Base-by-base conservation (phyloP, 2,797 vertebrate species). In the Sphenodon punctatus region DNA sequence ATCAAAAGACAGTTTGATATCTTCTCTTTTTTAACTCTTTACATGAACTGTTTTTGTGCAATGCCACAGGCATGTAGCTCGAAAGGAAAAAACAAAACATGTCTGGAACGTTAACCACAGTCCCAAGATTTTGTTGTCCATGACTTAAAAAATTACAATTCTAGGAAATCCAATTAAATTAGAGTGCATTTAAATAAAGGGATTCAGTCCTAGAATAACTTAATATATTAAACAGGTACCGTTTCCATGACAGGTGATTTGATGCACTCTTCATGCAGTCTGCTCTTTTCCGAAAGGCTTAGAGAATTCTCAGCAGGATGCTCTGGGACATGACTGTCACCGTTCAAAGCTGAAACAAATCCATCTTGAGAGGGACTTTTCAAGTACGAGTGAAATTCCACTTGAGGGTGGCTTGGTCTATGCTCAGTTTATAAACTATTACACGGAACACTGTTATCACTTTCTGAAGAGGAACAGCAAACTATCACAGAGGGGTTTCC, bases 361-460 rank as follows among this genome's bases (percentile, higher is more conserved):
- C 96, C 96, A 84, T 97, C 96, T 91, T 95, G 96, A 64, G 94
- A 94, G 92, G 97, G 97, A 93, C 97, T 97, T 97, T 98, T 99
- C 94, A 99, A 96, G 95, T 97, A 98, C 51, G 98, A 97, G 78
- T 98, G 97, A 93, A 98, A 97, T 93, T 97, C 97, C 86, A 97
- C 95, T 93, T 96, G 97, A 16, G 95, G 94, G 90, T 95, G 96
- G 76, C 59, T 92, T 27, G 96, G 94, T 22, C 96, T 95, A 55
- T 97, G 97, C 84, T 98, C 97, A 4, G 88, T 72, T 59, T 97
- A 97, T 8, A 96, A 92, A 65, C 92, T 94, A 91, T 95, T 97
- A 85, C 97, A 96, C 64, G 93, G 90, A 80, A 89, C 80, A 42
- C 95, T 93, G 75, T 95, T 95, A 53, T 98, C 97, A 30, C 92